Percentiles rank a stretch among this genome's conserved stretches.
phyloP scores from a whole-genome alignment of 2,888 invertebrate genomes.

The Apocheima hispidaria region DNA sequence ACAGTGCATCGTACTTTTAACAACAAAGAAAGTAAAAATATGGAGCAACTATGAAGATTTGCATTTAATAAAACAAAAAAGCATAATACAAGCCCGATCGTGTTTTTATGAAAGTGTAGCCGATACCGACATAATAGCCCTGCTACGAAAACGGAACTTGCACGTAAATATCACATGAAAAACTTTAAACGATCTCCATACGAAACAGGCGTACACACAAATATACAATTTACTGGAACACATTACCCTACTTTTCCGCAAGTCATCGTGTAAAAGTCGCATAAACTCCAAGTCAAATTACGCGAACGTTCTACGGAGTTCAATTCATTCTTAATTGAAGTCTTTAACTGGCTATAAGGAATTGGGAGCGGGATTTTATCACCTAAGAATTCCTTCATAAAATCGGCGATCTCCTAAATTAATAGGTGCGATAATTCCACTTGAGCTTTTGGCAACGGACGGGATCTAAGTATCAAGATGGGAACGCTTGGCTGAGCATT shows the following conservation, averaged over 20 bases:
- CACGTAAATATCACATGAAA: conserved; percentile 24
- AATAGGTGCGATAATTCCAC: conserved; percentile 51
- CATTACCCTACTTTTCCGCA: conserved; percentile 38
- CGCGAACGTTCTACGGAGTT: conserved; percentile 38
- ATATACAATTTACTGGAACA: conserved; percentile 27
- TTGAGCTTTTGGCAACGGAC: conserved; percentile 44
- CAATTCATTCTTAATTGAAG: conserved; percentile 50
- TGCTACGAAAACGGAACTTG: conserved; percentile 6
- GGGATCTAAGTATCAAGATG: conserved; percentile 40
- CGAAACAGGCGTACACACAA: conserved; percentile 24
- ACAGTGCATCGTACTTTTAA: neutral
- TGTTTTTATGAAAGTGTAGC: neutral
- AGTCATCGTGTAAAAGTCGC: conserved; percentile 38
- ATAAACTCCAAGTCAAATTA: conserved; percentile 40
- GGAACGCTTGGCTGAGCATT: conserved; percentile 33
- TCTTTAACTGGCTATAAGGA: conserved; percentile 51
- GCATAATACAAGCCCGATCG: neutral
- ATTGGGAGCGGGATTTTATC: conserved; percentile 52
- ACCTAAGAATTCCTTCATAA: conserved; percentile 53
- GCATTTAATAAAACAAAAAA: neutral
- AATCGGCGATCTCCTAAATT: conserved; percentile 51
- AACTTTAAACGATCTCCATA: conserved; percentile 30
- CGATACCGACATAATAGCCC: neutral
- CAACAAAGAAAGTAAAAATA: too few species aligned
- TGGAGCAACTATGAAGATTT: neutral